phyloP scores from a whole-genome alignment of 2,797 vertebrate species.

The Leptatherina wallacei region DNA sequence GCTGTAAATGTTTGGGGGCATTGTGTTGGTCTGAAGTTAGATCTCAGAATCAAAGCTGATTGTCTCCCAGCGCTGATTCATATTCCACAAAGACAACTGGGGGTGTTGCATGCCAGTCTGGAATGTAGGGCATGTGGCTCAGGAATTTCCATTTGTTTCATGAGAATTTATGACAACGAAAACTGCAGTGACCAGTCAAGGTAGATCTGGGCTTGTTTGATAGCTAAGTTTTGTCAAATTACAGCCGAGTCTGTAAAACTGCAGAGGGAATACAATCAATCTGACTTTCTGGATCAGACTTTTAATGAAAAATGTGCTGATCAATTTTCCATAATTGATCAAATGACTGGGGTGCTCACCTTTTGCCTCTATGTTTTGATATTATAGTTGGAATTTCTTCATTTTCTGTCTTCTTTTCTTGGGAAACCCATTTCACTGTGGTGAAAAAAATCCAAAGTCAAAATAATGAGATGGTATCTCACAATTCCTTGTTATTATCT shows the following conservation, averaged over 20 bases:
- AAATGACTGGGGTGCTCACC: neutral
- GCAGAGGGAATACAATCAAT: neutral
- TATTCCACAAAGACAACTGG: constrained; percentile 68
- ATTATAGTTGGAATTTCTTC: neutral
- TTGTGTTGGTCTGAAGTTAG: constrained; percentile 25
- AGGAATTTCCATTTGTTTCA: constrained; percentile 66
- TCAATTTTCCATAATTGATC: neutral
- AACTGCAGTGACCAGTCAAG: constrained; percentile 28
- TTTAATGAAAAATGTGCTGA: neutral
- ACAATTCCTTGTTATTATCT: no score
- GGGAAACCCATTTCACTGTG: neutral
- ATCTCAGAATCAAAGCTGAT: constrained; percentile 28
- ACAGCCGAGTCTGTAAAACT: neutral
- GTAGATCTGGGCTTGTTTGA: constrained; percentile 33
- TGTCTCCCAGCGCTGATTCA: constrained; percentile 46
- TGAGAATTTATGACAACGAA: constrained; percentile 40
- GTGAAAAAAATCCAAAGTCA: no score
- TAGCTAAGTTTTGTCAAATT: neutral
- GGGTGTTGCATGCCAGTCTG: constrained; percentile 55
- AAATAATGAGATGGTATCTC: no score
- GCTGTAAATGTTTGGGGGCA: constrained; percentile 34
- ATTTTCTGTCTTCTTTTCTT: neutral
- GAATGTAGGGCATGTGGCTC: constrained; percentile 56
- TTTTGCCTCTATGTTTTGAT: constrained; percentile 6
- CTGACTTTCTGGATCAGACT: neutral